Evolutionary conservation across 2,888 invertebrate genomes (phyloP), one percentile per base, ranked within the genome.

Genomic region (Drosophila stalkeri): DNA sequence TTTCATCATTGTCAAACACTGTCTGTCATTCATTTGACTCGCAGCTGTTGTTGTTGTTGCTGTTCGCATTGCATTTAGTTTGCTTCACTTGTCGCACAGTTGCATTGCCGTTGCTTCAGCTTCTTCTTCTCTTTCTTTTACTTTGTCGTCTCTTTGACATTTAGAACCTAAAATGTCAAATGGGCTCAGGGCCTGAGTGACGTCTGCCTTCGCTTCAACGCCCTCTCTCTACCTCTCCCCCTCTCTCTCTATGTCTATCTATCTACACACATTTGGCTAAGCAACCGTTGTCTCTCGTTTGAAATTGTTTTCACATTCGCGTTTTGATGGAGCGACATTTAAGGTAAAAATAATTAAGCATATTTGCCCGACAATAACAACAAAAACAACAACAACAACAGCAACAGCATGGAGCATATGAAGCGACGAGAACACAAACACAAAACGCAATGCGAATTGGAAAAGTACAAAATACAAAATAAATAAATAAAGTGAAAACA

Each of bases 331-430:
- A 78, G 84, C 80, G 75, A 87, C 86, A 78, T 90, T 90, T 86
- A 85, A 90, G 91, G 90, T 90, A 87, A 90, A 87, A 87, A 87
- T 87, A 90, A 90, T 87, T 90, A 87, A 89, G 82, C 90, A 90
- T 86, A 90, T 90, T 89, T 87, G 90, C 82, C 57, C 64, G 64
- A 55, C 73, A 80, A 61, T 60, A 74, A 57, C 57, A 71, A 64
- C 39, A n/a, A 7, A 7, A 39, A 39, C 41, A 72, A 59, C 33
- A 64, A 52, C 31, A 72, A 62, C 33, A 64, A 57, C 37, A 64
- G 31, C 43, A 57, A 55, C 51, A 54, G 41, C 57, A 33, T 41
- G 49, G 46, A 87, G 86, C 80, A 75, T 84, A 77, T 82, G 70
- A 75, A 72, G 64, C 77, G 62, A 41, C 49, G 61, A 66, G 75